Conservation (phyloP, 2,888 invertebrate species). For the Tinea trinotella region DNA sequence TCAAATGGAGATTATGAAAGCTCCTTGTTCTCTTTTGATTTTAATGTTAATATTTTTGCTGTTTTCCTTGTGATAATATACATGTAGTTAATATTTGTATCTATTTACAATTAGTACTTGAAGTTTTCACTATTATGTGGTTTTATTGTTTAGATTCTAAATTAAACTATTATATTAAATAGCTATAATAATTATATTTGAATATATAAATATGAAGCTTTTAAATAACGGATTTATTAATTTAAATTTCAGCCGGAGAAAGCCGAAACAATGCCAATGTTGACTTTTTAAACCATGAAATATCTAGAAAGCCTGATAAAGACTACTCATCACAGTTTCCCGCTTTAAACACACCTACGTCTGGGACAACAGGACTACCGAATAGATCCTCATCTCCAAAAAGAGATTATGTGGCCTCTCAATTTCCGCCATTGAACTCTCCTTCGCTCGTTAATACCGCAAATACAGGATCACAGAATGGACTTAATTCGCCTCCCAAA, state of each 20-base stretch:
- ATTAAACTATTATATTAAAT: no score
- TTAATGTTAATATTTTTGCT: no score
- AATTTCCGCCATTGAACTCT: conserved; percentile 32
- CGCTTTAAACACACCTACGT: conserved; percentile 8
- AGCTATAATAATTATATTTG: no score
- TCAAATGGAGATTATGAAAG: neutral
- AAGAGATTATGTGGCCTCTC: conserved; percentile 48
- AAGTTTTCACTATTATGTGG: no score
- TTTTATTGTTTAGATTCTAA: no score
- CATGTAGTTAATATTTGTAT: no score
- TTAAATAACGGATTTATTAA: no score
- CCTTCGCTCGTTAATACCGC: conserved; percentile 21
- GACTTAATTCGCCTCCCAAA: conserved; percentile 22
- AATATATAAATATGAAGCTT: no score
- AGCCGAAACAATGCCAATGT: conserved; percentile 36
- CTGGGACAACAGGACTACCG: neutral
- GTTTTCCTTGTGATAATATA: no score
- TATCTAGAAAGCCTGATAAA: conserved; percentile 36
- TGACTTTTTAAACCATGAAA: conserved; percentile 57
- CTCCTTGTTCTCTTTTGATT: neutral
- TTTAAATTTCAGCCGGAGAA: neutral
- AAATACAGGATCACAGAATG: conserved; percentile 18
- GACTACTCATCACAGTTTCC: conserved; percentile 19
- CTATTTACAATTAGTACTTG: no score
- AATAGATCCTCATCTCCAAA: conserved; percentile 27